These are phyloP conservation scores for Caenorhabditis sinica DNA, from an alignment of 2,888 invertebrate genomes.

Conservation along the genomic window DNA sequence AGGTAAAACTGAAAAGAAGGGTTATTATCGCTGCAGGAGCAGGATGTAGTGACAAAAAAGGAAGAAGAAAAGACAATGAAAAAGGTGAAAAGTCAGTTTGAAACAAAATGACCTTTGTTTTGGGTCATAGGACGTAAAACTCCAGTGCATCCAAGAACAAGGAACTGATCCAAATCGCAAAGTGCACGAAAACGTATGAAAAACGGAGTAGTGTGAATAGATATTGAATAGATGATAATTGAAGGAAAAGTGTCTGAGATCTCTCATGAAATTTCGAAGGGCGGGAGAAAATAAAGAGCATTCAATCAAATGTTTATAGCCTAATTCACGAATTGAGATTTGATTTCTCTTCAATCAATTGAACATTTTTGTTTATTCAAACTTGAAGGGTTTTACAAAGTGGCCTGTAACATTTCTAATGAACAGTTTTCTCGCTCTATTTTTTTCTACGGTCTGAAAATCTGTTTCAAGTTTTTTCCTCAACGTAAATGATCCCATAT, in stretches of 20 bases:
- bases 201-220: not conserved
- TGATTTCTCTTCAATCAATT: too few species aligned
- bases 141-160: not conserved
- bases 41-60: conserved; percentile 1
- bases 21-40: conserved; percentile 57
- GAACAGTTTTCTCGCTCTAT: too few species aligned
- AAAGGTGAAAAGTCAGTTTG: conserved; percentile 42
- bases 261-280: not conserved
- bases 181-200: not conserved
- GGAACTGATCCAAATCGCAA: conserved; percentile 4
- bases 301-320: not conserved
- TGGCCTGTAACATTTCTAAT: too few species aligned
- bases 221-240: not conserved
- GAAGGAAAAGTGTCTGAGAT: not conserved
- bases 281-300: not conserved
- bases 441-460: not conserved
- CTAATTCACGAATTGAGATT: not conserved
- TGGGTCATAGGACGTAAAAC: conserved; percentile 17
- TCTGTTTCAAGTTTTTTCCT: not conserved
- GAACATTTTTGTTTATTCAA: too few species aligned
- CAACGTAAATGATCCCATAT: not conserved
- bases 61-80: conserved; percentile 26
- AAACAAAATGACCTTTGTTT: conserved; percentile 43
- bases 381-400: too few species aligned
- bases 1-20: conserved; percentile 1